Conservation (phyloP, 2,113 vertebrate species). For the Podiceps cristatus region DNA sequence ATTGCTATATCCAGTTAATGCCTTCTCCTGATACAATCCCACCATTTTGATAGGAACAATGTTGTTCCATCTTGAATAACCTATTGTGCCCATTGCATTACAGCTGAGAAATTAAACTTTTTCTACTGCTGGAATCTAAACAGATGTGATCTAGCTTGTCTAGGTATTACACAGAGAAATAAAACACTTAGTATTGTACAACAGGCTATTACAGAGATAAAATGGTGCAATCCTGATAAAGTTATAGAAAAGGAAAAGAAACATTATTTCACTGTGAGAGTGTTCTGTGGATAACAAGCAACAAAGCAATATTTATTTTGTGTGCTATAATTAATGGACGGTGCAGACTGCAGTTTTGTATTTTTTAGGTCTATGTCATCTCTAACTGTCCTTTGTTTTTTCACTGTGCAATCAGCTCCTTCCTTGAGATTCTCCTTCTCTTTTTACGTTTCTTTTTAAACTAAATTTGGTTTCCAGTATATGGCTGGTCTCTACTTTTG, state of each 20-base stretch:
- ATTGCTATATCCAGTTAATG: conserved; percentile 1
- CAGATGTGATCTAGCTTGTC: conserved; percentile 60
- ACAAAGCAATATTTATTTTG: conserved; percentile 18
- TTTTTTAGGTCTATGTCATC: neutral
- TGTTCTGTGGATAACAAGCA: neutral
- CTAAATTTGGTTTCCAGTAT: neutral
- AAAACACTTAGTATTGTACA: conserved; percentile 39
- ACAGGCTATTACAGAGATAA: conserved; percentile 50
- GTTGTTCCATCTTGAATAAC: conserved; percentile 22
- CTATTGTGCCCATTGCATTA: conserved; percentile 25
- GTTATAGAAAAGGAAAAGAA: neutral
- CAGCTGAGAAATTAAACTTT: conserved; percentile 55
- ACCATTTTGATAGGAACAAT: neutral
- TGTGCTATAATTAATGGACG: neutral
- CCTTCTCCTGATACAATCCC: neutral
- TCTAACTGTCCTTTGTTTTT: neutral
- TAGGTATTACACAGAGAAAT: conserved; percentile 25
- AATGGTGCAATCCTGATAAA: conserved; percentile 23
- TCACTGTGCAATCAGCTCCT: neutral
- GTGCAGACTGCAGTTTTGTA: neutral
- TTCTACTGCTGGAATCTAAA: conserved; percentile 48
- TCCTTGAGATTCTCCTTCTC: neutral
- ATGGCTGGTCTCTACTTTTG: neutral
- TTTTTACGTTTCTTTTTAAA: neutral
- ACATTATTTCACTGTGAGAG: conserved; percentile 26